A percentile compares a stretch with the other conserved stretches of the same genome.
These are phyloP conservation scores for Chrysaora quinquecirrha DNA, from an alignment of 30 jellyfish, hydroid and myxozoan genomes.

Conservation along the genomic window DNA sequence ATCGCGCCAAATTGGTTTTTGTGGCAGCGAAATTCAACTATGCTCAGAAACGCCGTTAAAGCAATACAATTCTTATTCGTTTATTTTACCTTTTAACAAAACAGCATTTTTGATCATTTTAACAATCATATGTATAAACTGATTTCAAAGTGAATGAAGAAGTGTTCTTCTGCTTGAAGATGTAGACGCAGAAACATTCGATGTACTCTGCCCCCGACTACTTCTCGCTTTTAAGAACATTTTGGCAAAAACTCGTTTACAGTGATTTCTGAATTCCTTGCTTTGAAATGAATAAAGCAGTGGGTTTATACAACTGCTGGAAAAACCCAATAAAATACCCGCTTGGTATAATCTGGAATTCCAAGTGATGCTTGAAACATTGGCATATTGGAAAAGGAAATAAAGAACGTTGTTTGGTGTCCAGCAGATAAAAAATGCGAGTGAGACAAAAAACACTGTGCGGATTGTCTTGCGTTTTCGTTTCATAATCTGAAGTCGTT, in stretches of 20 bases:
- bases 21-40: no score
- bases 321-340: conserved; percentile 59
- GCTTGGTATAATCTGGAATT: conserved; percentile 70
- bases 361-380: conserved; percentile 55
- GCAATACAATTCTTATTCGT: no score
- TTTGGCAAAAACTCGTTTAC: conserved; percentile 31
- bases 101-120: no score
- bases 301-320: conserved; percentile 87
- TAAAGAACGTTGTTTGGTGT: conserved; percentile 76
- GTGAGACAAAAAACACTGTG: conserved; percentile 31
- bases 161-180: neutral
- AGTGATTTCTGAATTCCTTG: conserved; percentile 62
- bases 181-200: neutral
- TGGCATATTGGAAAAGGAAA: conserved; percentile 56
- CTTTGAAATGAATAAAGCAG: conserved; percentile 78
- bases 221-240: neutral
- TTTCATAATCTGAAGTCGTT: conserved; percentile 2
- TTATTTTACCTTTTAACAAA: no score
- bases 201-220: neutral
- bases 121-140: no score
- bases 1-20: no score
- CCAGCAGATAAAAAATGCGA: conserved; percentile 84
- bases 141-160: neutral
- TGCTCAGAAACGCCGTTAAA: no score
- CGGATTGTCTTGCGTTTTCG: conserved; percentile 55